Evolutionary conservation across 2,113 vertebrate genomes (phyloP), one percentile per base, ranked within the genome.

Genomic region (Myrmecobius fasciatus): DNA sequence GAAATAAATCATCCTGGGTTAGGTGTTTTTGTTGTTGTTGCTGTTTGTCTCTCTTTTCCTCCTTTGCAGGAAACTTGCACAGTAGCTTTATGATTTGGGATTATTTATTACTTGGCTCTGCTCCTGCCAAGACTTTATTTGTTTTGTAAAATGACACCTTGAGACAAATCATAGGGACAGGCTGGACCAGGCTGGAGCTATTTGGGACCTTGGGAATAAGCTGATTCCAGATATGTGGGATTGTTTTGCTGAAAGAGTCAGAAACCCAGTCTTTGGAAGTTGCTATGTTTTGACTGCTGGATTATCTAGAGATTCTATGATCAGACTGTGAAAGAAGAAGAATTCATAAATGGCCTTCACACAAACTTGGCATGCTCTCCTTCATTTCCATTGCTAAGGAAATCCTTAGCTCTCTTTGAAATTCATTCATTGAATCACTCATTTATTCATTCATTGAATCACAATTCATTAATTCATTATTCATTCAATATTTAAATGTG

Each of bases 1-100:
- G 60, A 95, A 97, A 94, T 97, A 97, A 97, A 92, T 97, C 94
- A 92, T n/a, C 93, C 96, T 89, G 96, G 96, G 90, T 96, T 92
- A 83, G 67, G 67, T 83, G 67, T 96, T 97, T 97, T 97, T 97
- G 96, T 92, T 97, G 75, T 97, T 92, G 90, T 92, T 89, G 89
- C 89, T 92, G 91, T 93, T 97, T 96, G 91, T 96, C 97, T 97
- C 94, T 96, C 93, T 97, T 96, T 97, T 94, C 95, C 94, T 94
- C 93, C 90, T 94, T 96, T 89, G 95, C 94, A 96, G 92, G 88
- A 93, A 95, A 95, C 93, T 96, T 91, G 46, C 92, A 75, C 51
- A 94, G 94, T 54, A 94, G 47, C 94, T 92, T 91, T 97, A 97
- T 96, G 94, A 52, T 97, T 97, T 91, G 95, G 95, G 97, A 90